phyloP scores from a whole-genome alignment of 2,113 vertebrate species.

The Dasypus novemcinctus region DNA sequence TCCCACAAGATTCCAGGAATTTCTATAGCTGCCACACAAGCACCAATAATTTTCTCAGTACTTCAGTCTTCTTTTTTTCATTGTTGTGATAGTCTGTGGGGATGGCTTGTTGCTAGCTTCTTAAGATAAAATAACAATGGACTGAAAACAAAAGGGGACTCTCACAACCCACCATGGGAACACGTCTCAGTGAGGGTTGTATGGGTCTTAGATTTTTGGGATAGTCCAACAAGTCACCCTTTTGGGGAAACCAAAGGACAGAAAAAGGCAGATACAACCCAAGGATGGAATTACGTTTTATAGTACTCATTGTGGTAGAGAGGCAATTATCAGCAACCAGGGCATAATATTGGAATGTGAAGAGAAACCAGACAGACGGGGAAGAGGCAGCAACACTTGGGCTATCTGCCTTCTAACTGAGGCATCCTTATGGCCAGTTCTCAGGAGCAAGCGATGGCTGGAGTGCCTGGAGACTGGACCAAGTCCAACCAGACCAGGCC shows the following conservation, averaged over 20 bases:
- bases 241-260: not conserved
- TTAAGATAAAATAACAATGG: not conserved
- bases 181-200: not conserved
- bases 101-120: not conserved
- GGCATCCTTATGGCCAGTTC: not conserved
- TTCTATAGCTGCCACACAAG: slow-evolving; percentile 36
- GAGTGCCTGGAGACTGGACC: not conserved
- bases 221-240: not conserved
- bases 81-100: not conserved
- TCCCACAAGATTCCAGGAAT: slow-evolving; percentile 28
- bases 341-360: not conserved
- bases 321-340: not conserved
- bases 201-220: not conserved
- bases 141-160: not conserved
- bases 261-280: not conserved
- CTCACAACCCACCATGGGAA: not conserved
- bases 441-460: not conserved
- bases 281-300: not conserved
- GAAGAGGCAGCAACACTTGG: not conserved
- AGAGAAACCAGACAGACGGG: not conserved
- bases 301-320: not conserved
- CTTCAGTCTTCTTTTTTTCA: not conserved
- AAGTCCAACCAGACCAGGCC: not conserved
- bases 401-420: not conserved
- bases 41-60: slow-evolving; percentile 26